These are phyloP conservation scores for Orthosia gothica DNA, from an alignment of 2,888 invertebrate species.

Conservation along the genomic window DNA sequence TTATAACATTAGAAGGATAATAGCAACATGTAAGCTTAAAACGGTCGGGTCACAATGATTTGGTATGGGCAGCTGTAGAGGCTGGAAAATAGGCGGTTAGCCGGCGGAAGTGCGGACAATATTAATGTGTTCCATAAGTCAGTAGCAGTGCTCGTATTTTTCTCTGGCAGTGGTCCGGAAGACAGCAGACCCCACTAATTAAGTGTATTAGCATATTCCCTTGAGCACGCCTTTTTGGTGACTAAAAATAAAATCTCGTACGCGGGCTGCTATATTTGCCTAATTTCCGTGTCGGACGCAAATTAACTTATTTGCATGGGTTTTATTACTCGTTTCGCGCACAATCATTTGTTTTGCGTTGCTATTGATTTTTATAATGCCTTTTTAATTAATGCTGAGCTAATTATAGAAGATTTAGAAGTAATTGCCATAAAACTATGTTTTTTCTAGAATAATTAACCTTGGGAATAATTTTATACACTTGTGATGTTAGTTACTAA, in stretches of 20 bases:
- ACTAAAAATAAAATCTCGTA: slow-evolving; percentile 73
- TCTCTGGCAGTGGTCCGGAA: slow-evolving; percentile 83
- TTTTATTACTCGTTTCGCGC: slow-evolving; percentile 40
- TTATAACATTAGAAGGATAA: slow-evolving; percentile 22
- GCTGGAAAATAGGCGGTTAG: slow-evolving; percentile 83
- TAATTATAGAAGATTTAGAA: not conserved
- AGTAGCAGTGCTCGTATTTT: slow-evolving; percentile 84
- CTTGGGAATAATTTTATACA: not conserved
- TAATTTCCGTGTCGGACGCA: slow-evolving; percentile 78
- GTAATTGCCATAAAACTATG: not conserved
- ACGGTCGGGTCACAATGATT: slow-evolving; percentile 61
- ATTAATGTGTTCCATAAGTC: slow-evolving; percentile 89
- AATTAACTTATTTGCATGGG: slow-evolving; percentile 78
- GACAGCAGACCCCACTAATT: slow-evolving; percentile 88
- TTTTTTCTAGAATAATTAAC: not conserved
- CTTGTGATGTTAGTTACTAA: not conserved
- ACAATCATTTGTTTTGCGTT: slow-evolving; percentile 31
- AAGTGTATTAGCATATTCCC: slow-evolving; percentile 90
- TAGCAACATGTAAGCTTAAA: slow-evolving; percentile 58
- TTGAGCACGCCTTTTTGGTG: slow-evolving; percentile 79
- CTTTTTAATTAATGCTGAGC: not conserved
- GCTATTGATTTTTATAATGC: not conserved
- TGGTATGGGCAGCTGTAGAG: slow-evolving; percentile 75
- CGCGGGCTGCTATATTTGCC: slow-evolving; percentile 74
- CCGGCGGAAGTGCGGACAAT: slow-evolving; percentile 87